A percentile compares a stretch with the other conserved stretches of the same genome.
Conservation (phyloP, 2,888 invertebrate genomes). For the Epirrita christyi region DNA sequence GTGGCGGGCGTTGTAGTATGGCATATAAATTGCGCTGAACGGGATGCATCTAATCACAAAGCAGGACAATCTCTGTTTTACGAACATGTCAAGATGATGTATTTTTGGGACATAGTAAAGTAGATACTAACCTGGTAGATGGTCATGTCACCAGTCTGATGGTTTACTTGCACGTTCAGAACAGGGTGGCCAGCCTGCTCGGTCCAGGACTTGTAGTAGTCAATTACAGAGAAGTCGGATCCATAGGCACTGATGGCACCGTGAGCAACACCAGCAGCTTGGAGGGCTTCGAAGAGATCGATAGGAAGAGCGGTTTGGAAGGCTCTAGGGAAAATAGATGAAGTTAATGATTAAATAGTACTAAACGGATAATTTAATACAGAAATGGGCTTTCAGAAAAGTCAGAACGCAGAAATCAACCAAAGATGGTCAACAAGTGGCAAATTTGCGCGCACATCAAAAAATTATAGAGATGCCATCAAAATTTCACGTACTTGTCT, state of each 20-base stretch:
- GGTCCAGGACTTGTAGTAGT: conserved; percentile 80
- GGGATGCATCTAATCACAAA: too few relatives aligned
- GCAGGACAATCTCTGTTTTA: too few relatives aligned
- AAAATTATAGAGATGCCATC: too few relatives aligned
- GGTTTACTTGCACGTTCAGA: conserved; percentile 79
- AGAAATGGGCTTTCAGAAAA: too few relatives aligned
- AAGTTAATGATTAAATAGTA: too few relatives aligned
- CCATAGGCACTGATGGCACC: conserved; percentile 64
- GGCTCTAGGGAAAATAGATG: conserved; percentile 46
- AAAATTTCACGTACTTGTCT: conserved; percentile 63
- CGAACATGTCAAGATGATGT: too few relatives aligned
- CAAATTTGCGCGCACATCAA: too few relatives aligned
- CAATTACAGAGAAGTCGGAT: conserved; percentile 61
- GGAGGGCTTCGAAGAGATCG: conserved; percentile 77
- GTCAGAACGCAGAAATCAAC: too few relatives aligned
- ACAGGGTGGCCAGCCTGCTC: conserved; percentile 86
- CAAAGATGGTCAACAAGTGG: too few relatives aligned
- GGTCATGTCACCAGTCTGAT: conserved; percentile 63
- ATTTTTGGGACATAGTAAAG: background rate
- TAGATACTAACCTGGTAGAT: conserved; percentile 69
- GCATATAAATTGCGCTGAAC: too few relatives aligned
- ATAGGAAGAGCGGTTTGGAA: conserved; percentile 74
- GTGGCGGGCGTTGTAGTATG: too few relatives aligned
- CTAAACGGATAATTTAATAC: background rate
- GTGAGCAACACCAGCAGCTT: conserved; percentile 52